A percentile compares a stretch with the other conserved stretches of the same genome.
Conservation (phyloP, 1,140 invertebrate species). For the Drosophila triauraria region DNA sequence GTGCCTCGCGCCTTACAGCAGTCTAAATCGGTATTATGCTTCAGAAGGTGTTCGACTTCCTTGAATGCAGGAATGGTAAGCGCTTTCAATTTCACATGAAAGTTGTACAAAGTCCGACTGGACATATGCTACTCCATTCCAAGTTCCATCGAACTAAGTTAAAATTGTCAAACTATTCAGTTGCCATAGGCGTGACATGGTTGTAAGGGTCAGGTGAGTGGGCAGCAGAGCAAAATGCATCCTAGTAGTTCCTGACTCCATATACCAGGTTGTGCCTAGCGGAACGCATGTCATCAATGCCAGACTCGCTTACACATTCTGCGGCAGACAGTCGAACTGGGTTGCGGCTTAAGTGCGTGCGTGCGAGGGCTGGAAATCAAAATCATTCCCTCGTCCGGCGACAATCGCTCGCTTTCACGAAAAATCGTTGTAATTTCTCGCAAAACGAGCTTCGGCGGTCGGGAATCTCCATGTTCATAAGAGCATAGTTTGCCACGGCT, state of each 20-base stretch:
- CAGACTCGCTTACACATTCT: slow-evolving; percentile 43
- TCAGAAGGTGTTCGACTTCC: neutral
- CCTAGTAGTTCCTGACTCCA: neutral
- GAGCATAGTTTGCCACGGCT: slow-evolving; percentile 52
- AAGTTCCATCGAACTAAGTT: neutral
- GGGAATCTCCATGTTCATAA: slow-evolving; percentile 47
- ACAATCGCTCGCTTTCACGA: slow-evolving; percentile 59
- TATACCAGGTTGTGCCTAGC: neutral
- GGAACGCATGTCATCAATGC: slow-evolving; percentile 31
- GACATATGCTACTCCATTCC: too few species aligned
- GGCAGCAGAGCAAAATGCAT: neutral
- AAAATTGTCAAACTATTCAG: neutral
- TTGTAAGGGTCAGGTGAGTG: neutral
- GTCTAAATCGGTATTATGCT: neutral
- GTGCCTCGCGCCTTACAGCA: neutral
- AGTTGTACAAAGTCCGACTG: too few species aligned
- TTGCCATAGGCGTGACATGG: too few species aligned
- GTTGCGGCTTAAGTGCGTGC: slow-evolving; percentile 43
- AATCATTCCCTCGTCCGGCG: slow-evolving; percentile 43
- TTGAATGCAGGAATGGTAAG: too few species aligned
- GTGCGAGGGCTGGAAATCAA: slow-evolving; percentile 17
- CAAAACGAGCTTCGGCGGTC: slow-evolving; percentile 47
- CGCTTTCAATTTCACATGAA: too few species aligned
- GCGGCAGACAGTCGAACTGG: slow-evolving; percentile 26
- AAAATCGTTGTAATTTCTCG: slow-evolving; percentile 71